These are phyloP conservation scores for Aleiodes alternator DNA, from an alignment of 2,888 invertebrate genomes.

Conservation along the genomic window DNA sequence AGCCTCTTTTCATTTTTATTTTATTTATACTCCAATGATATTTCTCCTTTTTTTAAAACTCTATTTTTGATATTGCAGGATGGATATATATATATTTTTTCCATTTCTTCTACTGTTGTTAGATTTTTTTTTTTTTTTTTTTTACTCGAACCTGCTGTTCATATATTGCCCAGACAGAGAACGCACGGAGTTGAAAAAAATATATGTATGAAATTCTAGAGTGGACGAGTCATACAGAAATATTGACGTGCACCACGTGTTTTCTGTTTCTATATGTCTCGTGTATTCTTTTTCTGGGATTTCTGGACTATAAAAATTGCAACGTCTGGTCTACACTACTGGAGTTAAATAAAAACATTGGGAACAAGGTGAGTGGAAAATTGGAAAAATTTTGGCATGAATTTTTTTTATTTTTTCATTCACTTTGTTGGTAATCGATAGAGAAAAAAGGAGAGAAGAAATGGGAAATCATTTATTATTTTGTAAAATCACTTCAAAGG, in stretches of 20 bases:
- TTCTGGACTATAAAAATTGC: slow-evolving; percentile 21
- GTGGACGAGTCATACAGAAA: slow-evolving; percentile 31
- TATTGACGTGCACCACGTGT: slow-evolving; percentile 34
- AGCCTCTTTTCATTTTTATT: slow-evolving; percentile 21
- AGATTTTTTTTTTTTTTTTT: not conserved
- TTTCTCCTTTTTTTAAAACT: slow-evolving; percentile 17
- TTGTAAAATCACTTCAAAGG: no score
- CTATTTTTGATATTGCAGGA: slow-evolving; percentile 33
- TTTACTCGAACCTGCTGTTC: slow-evolving; percentile 4
- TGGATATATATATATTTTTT: slow-evolving; percentile 13
- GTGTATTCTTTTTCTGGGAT: slow-evolving; percentile 20
- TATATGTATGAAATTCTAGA: slow-evolving; percentile 23
- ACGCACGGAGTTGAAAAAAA: slow-evolving; percentile 25
- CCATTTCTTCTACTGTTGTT: not conserved
- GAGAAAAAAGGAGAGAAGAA: not conserved
- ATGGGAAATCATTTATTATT: no score
- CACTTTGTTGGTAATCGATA: not conserved
- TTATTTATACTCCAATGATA: slow-evolving; percentile 7
- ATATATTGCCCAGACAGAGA: slow-evolving; percentile 30
- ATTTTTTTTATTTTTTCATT: not conserved
- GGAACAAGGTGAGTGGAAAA: not conserved
- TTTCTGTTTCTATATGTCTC: not conserved
- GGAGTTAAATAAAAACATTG: slow-evolving; percentile 22
- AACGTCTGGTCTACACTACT: not conserved
- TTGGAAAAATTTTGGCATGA: not conserved